Conservation (phyloP, 1,140 invertebrate genomes). For the Temnothorax curvispinosus region DNA sequence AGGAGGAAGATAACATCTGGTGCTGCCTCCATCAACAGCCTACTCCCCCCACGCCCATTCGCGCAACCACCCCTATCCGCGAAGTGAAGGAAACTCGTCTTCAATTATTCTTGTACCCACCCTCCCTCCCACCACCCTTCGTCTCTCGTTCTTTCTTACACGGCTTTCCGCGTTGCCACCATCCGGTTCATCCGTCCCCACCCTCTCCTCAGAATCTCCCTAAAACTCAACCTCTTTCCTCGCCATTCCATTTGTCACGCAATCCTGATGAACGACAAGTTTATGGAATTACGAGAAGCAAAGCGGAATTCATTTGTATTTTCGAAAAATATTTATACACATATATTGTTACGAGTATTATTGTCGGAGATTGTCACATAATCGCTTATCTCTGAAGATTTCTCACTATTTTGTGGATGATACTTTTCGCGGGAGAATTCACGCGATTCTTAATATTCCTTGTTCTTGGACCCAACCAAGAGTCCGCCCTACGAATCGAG, state of each 20-base stretch:
- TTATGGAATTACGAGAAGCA: slow-evolving; percentile 81
- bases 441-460: not conserved
- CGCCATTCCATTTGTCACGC: slow-evolving; percentile 80
- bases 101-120: slow-evolving; percentile 84
- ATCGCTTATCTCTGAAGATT: not conserved
- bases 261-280: slow-evolving; percentile 80
- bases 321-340: slow-evolving; percentile 70
- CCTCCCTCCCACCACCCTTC: slow-evolving; percentile 66
- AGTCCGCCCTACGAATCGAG: slow-evolving; percentile 51
- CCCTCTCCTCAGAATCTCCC: not conserved
- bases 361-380: slow-evolving; percentile 8
- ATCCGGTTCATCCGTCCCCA: slow-evolving; percentile 76
- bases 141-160: slow-evolving; percentile 68
- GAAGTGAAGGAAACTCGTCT: slow-evolving; percentile 83
- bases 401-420: not conserved
- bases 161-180: slow-evolving; percentile 78
- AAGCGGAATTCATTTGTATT: slow-evolving; percentile 82
- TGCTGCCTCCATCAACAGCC: slow-evolving; percentile 84
- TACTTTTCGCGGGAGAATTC: slow-evolving; percentile 14
- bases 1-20: slow-evolving; percentile 84
- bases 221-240: slow-evolving; percentile 54
- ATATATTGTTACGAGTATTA: not conserved
- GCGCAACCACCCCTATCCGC: slow-evolving; percentile 76
- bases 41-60: slow-evolving; percentile 69
- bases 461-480: not conserved